Base-by-base conservation (phyloP, 1,140 invertebrate genomes). In the Penaeus vannamei region DNA sequence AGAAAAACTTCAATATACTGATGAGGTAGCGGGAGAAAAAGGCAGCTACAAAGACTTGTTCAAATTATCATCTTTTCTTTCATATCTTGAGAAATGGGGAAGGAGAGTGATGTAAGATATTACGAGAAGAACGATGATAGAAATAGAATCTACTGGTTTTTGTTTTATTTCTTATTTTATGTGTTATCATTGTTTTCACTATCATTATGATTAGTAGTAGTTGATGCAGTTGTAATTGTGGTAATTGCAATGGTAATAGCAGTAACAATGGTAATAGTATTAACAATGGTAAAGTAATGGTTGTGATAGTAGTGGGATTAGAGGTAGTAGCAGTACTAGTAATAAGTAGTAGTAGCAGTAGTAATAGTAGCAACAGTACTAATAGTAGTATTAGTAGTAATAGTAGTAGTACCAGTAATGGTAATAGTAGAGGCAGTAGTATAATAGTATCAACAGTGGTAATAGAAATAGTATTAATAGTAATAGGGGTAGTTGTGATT, bases 281-380 rank as follows among this genome's bases (percentile, higher is more conserved):
- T 64, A 64, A 64, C n/a, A 64, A 64, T 64, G n/a, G n/a, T n/a
- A 64, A 64, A 64, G n/a, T 64, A 64, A 64, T 64, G n/a, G n/a
- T 64, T 19, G n/a, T 64, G n/a, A 64, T 64, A 64, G n/a, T 64
- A 64, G n/a, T 64, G n/a, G n/a, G 17, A 64, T 19, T 64, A 64
- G n/a, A 19, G n/a, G n/a, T 64, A 64, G n/a, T 64, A 64, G n/a
- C n/a, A 64, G 62, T 64, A 64, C 17, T 64, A 64, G n/a, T 64
- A 64, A n/a, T n/a, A 17, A 64, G 14, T 69, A 14, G 7, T 72
- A 72, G 23, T 72, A 72, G 19, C 14, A 66, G 14, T 66, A 12
- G 26, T 66, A 66, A 0, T 72, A 72, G 23, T 72, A 20, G 2
- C 23, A 72, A 72, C 22, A 72, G 1, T 72, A 17, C 17, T n/a